Percentiles rank a stretch among this genome's conserved stretches.
Evolutionary conservation across 2,888 invertebrate genomes (phyloP).

Genomic region (Stegana nigrithorax): DNA sequence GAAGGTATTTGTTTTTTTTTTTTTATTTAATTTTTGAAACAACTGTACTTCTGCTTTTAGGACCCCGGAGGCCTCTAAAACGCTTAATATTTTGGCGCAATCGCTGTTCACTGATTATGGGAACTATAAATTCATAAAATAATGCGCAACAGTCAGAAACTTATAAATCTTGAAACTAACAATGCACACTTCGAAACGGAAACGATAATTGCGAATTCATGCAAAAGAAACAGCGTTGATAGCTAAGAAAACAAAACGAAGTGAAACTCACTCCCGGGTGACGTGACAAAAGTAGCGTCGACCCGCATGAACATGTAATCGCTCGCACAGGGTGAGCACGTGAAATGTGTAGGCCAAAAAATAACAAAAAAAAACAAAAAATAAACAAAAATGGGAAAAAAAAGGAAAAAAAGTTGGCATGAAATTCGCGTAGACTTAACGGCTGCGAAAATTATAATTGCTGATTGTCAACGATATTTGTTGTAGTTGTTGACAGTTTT

Average conservation of each 20-base stretch:
- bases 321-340: neutral
- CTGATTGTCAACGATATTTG: conserved; percentile 36
- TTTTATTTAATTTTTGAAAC: no score
- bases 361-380: neutral
- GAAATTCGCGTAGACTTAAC: conserved; percentile 45
- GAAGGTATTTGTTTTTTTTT: no score
- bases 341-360: neutral
- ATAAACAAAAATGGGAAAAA: neutral
- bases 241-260: neutral
- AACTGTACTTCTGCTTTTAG: no score
- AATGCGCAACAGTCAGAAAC: no score
- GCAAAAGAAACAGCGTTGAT: neutral
- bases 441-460: conserved; percentile 48
- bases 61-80: no score
- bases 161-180: no score
- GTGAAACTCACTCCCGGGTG: neutral
- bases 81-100: no score
- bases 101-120: no score
- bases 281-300: conserved; percentile 17
- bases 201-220: conserved; percentile 7
- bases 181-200: conserved; percentile 7
- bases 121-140: no score
- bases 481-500: neutral
- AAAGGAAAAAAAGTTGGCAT: conserved; percentile 28
- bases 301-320: neutral